phyloP scores from a whole-genome alignment of 1,140 invertebrate genomes.

The Diprion similis region DNA sequence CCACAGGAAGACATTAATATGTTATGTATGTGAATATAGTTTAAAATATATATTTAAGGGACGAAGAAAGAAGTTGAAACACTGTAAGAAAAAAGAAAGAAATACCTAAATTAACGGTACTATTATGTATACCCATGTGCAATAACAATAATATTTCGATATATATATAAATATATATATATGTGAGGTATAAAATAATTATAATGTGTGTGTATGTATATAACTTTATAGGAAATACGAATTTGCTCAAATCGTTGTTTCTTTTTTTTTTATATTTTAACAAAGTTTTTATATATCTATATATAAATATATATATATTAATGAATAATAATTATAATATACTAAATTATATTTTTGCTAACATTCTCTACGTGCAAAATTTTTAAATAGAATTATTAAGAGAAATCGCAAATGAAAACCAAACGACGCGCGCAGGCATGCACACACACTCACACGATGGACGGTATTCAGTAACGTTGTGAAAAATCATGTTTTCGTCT shows the following conservation, averaged over 20 bases:
- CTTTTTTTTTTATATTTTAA: slow-evolving; percentile 56
- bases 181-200: not conserved
- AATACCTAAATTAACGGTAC: not conserved
- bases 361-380: slow-evolving; percentile 37
- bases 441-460: not conserved
- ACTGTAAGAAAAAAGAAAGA: no score
- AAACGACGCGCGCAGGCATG: not conserved
- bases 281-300: slow-evolving; percentile 51
- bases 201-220: slow-evolving; percentile 21
- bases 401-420: not conserved
- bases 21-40: not conserved
- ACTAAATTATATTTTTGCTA: slow-evolving; percentile 59
- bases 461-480: not conserved
- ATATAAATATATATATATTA: slow-evolving; percentile 56
- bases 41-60: not conserved
- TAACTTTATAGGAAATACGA: slow-evolving; percentile 37
- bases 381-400: slow-evolving; percentile 10
- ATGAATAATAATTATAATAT: slow-evolving; percentile 45
- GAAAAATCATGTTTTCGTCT: not conserved
- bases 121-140: slow-evolving; percentile 47
- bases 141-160: slow-evolving; percentile 51
- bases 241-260: slow-evolving; percentile 60
- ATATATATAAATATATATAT: slow-evolving; percentile 31
- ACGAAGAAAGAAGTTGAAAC: not conserved
- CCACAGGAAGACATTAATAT: not conserved